Evolutionary conservation across 2,888 invertebrate genomes (phyloP), one percentile per base, ranked within the genome.

Genomic region (Crioceris asparagi): DNA sequence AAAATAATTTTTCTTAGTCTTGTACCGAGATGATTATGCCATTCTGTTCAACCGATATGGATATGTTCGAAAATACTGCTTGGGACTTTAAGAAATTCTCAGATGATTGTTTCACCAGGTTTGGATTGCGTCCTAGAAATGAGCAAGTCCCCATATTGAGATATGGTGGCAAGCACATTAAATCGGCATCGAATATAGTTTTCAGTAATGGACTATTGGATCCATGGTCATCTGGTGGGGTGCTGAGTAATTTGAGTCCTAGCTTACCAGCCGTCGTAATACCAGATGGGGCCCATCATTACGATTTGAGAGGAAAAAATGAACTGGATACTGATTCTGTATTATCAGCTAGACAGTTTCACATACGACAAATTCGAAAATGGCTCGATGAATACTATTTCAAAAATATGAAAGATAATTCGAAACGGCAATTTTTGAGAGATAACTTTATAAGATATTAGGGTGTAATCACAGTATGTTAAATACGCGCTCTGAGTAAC

Each of bases 11-110:
- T 30, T 50, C 51, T 36, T 68, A 91, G 82, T 73, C 83, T 0
- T 97, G 97, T 58, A 91, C 92, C 16, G 96, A 98, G 65, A 92
- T 97, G 85, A 82, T 93, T 41, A 92, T 94, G 88, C 96, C 96
- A 0, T 79, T 85, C 70, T 96, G 96, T 62, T 67, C 77, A 3
- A 53, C 51, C 18, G 63, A 69, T 2, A 67, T 72, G 7, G 90
- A 88, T 55, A 91, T 97, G 83, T 93, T 92, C 59, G 83, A 84
- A 54, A 72, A 76, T 1, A 44, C 55, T 0, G 56, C 70, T 0
- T 96, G 92, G 92, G 72, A 87, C 64, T 71, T 79, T 35, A 71
- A 74, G 1, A 49, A 64, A 17, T 83, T 68, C 54, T 65, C 79
- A 0, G 72, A 76, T 2, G 65, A 66, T 0, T 97, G 96, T 61